Base-by-base conservation (phyloP, 2,797 vertebrate genomes). In the Muscicapa striata region DNA sequence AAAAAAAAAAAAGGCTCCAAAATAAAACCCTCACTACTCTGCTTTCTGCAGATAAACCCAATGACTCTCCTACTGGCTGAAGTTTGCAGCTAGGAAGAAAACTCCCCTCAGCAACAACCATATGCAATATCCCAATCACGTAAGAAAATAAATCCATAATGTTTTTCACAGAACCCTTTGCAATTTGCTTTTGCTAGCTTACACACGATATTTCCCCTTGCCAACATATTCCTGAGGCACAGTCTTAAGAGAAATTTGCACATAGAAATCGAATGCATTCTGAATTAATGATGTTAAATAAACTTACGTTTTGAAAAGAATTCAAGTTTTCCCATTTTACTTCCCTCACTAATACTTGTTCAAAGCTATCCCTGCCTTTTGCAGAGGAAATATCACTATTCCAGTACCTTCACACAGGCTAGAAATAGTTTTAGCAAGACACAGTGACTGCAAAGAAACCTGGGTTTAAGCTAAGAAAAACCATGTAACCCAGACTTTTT, bases 41-140 rank as follows among this genome's bases (percentile, higher is more conserved):
- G 85, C 55, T 89, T 92, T 93, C 41, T 74, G 34, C 70, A 93
- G 89, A 91, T 76, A 92, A 87, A 83, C 34, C 18, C 24, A 55
- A 13, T 22, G 46, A 51, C 51, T 86, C 55, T 78, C 14, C 36
- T 41, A 27, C 84, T 38, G 55, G 36, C 52, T 88, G 75, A 73
- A 89, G 6, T 81, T 49, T 66, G 51, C 73, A 89, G 41, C 30
- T 15, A 73, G 59, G 66, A 89, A 52, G 55, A 86, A 91, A 78
- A 88, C 19, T 93, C 48, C 67, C 38, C 67, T 75, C 92, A 74
- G 76, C 87, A 91, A 90, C 36, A 73, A 76, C 79, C 73, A 38
- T 21, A 66, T 26, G 22, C 2, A 13, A 64, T 29, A 75, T 30
- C 76, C 73, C 66, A 61, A 58, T 40, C n/a, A 15, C 57, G 52